phyloP scores from a whole-genome alignment of 2,888 invertebrate genomes.

The Malacosoma neustria region DNA sequence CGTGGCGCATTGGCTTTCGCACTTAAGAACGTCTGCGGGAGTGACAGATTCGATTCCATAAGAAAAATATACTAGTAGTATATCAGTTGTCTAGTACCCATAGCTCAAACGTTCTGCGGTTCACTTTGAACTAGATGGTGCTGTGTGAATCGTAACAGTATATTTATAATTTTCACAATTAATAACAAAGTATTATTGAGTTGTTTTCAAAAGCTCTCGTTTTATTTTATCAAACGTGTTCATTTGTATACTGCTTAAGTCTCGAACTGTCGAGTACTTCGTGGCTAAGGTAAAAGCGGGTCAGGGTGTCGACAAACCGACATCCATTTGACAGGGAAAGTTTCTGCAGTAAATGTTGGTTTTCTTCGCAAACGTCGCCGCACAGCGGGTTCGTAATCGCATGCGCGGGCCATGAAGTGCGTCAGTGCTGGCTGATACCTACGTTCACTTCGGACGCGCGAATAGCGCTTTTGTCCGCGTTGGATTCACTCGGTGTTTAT shows the following conservation, averaged over 20 bases:
- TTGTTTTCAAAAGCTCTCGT: slow-evolving; percentile 18
- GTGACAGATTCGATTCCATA: no score
- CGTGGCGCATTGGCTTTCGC: no score
- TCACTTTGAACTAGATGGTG: no score
- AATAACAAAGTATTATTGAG: no score
- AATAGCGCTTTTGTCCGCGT: slow-evolving; percentile 43
- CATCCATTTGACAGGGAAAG: slow-evolving; percentile 49
- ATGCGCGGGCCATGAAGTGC: slow-evolving; percentile 51
- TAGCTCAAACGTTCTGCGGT: no score
- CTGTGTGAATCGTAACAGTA: no score
- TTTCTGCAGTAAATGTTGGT: slow-evolving; percentile 44
- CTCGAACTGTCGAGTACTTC: slow-evolving; percentile 9
- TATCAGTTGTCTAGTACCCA: no score
- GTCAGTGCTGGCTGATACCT: slow-evolving; percentile 62
- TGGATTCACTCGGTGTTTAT: slow-evolving; percentile 35
- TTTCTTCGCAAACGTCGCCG: slow-evolving; percentile 50
- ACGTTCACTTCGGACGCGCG: slow-evolving; percentile 73
- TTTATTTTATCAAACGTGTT: no score
- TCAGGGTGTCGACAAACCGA: slow-evolving; percentile 44
- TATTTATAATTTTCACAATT: no score
- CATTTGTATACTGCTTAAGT: no score
- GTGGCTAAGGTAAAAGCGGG: slow-evolving; percentile 52
- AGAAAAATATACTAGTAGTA: no score
- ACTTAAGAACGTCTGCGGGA: no score
- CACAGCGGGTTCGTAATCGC: slow-evolving; percentile 46